Evolutionary conservation across 2,797 vertebrate genomes (phyloP), one percentile per base, ranked within the genome.

Genomic region (Pseudomugil gertrudae): DNA sequence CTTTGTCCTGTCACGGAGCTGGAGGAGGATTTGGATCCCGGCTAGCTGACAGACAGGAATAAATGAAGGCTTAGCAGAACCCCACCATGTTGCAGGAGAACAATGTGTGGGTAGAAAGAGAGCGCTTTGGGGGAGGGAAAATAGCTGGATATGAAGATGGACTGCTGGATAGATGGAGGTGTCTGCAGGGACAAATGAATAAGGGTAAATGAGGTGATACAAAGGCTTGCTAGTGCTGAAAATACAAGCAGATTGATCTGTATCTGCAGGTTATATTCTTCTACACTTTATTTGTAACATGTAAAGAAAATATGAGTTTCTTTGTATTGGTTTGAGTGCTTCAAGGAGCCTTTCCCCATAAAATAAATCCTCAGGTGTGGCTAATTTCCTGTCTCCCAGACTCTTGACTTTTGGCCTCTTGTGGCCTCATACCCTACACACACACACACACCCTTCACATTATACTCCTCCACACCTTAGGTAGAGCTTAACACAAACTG

Each of bases 331-430:
- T 74, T 54, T 0, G 7, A 76, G 59, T 19, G 45, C 65, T 79
- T 66, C 36, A 65, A 71, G 72, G 50, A 33, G 68, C 59, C 24
- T 69, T 79, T 61, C 3, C 48, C 29, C 15, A 9, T 62, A 81
- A 85, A 83, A 9, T 63, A 81, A 85, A 83, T 81, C 85, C 79
- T 86, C 87, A 91, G 89, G 89, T 91, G 88, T 84, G 72, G 79
- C 84, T 83, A 72, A 89, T 87, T 90, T 92, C 84, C 88, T 88
- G 81, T 83, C 80, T 66, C 55, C 54, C 68, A 73, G 79, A 86
- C 83, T 74, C 82, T 77, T 78, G 83, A 89, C 87, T 85, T 83
- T 66, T 60, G 67, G 60, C 69, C 75, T 56, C 58, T 66, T 17
- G 21, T 54, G 62, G 61, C 72, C 76, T 79, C 62, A 76, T 38